These are phyloP conservation scores for Pungitius pungitius DNA, from an alignment of 2,113 vertebrate species.

Conservation along the genomic window DNA sequence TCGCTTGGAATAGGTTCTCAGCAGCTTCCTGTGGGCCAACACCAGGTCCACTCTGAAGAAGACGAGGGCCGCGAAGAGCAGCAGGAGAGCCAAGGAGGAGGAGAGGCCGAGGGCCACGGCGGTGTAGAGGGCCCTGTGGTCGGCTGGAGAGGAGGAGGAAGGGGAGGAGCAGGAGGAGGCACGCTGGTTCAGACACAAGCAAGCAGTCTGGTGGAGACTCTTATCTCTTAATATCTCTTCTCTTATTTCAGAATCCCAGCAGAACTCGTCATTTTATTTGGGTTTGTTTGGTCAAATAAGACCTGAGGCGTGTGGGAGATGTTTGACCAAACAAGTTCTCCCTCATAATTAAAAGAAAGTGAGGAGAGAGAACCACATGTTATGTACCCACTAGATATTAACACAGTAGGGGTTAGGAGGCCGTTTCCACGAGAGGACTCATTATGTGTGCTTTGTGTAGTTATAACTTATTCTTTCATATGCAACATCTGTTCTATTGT, in stretches of 20 bases:
- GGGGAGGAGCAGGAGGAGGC: background rate
- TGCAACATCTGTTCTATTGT: too few relatives aligned
- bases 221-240: too few relatives aligned
- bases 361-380: too few relatives aligned
- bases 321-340: background rate
- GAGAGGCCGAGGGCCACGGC: constrained; percentile 36
- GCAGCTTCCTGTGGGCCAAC: constrained; percentile 68
- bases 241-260: background rate
- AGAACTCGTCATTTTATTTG: too few relatives aligned
- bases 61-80: background rate
- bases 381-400: too few relatives aligned
- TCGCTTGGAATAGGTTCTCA: constrained; percentile 22
- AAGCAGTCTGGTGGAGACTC: too few relatives aligned
- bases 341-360: too few relatives aligned
- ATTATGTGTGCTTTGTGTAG: too few relatives aligned
- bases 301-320: background rate
- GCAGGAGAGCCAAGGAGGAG: constrained; percentile 30
- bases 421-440: too few relatives aligned
- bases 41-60: constrained; percentile 71
- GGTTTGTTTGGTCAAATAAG: background rate
- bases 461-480: too few relatives aligned
- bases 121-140: constrained; percentile 38
- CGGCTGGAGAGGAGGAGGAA: constrained; percentile 42
- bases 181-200: too few relatives aligned
- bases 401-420: too few relatives aligned